Base-by-base conservation (phyloP, 2,113 vertebrate genomes). In the Cryptotis parvus region DNA sequence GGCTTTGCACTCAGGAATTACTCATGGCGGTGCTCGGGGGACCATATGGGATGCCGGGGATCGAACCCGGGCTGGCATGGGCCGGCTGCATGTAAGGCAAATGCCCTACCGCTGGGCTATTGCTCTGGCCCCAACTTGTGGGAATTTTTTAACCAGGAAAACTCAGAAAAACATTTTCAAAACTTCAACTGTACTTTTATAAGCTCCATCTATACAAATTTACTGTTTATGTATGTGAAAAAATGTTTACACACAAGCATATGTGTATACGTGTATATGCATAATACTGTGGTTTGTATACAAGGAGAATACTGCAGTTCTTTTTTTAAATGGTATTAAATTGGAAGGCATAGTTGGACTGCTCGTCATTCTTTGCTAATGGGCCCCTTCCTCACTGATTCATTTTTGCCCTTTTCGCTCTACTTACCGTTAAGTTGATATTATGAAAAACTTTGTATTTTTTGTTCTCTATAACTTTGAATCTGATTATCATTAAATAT, bases 131-230 rank as follows among this genome's bases (percentile, higher is more conserved):
- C n/a, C n/a, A n/a, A n/a, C n/a, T n/a, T n/a, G n/a, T n/a, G n/a
- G n/a, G n/a, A n/a, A n/a, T n/a, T 52, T 52, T 52, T 58, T 58
- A 58, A 58, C 55, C 55, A 24, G 22, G 7, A 58, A 58, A 22
- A 58, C 7, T 58, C 55, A 72, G 22, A 20, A 35, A 18, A 43
- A 61, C 15, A 58, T 75, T 74, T 88, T 35, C 35, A 78, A 87
- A 55, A 68, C 31, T 73, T n/a, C 66, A 33, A 37, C 10, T 73
- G 27, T 9, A 31, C 45, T 33, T 35, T 70, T 41, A 87, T 49
- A 78, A 37, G 58, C 73, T 55, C 5, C 26, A 88, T 68, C 87
- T 78, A 31, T 91, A 72, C 31, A 10, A 84, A 66, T 68, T 91
- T 91, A 37, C 35, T 66, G 29, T 45, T 12, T 31, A 49, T 27